phyloP scores from a whole-genome alignment of 2,113 vertebrate genomes.

The Aldabrachelys gigantea region DNA sequence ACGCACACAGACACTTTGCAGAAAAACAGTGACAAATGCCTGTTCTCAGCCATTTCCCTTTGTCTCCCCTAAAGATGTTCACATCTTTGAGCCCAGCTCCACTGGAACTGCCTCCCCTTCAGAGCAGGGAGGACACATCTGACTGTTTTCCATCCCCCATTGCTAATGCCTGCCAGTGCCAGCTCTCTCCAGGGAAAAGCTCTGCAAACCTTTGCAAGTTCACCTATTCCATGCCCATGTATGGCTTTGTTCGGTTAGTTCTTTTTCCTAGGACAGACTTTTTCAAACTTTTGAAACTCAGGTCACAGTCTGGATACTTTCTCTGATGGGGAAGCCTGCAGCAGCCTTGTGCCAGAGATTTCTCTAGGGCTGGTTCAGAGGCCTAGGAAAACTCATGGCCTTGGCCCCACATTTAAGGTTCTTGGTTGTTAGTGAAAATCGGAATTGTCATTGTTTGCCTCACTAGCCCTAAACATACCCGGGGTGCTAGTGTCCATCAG shows the following conservation, averaged over 20 bases:
- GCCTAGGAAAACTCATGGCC: neutral
- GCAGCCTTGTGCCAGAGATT: neutral
- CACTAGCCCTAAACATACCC: neutral
- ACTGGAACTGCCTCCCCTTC: neutral
- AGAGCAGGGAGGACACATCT: neutral
- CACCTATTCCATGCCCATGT: fast-evolving
- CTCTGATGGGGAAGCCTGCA: neutral
- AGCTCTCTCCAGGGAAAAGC: neutral
- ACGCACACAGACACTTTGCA: neutral
- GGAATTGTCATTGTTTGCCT: neutral
- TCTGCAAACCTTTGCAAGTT: fast-evolving
- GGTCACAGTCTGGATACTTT: neutral
- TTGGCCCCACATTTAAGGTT: neutral
- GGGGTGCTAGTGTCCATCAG: neutral
- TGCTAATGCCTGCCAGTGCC: neutral
- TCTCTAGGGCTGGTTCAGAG: neutral
- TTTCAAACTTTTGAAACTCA: no score
- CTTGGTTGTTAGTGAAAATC: neutral
- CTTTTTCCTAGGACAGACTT: fast-evolving
- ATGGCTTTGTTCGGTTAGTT: neutral
- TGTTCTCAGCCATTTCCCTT: fast-evolving
- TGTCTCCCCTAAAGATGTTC: no score
- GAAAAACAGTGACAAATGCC: neutral
- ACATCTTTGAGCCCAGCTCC: fast-evolving
- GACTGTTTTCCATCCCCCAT: neutral